Conservation (phyloP, 1,140 invertebrate genomes). For the Yoshiicerus persimilis region DNA sequence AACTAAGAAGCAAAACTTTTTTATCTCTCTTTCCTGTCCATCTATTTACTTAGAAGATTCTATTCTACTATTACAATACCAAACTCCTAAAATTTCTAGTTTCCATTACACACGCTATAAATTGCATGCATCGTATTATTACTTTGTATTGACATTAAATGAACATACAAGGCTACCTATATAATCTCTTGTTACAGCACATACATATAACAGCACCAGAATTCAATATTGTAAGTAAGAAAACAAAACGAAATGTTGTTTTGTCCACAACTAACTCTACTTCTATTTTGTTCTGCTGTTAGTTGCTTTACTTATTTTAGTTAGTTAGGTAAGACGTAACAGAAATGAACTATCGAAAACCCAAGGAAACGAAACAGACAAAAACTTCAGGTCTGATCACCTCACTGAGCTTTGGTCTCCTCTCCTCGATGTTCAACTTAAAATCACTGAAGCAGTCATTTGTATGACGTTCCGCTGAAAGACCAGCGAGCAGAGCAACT, state of each 20-base stretch:
- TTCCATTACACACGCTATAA: background rate
- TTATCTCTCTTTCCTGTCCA: background rate
- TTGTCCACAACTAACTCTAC: background rate
- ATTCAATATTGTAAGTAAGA: background rate
- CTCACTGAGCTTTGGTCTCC: background rate
- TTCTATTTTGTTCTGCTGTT: background rate
- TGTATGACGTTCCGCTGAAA: background rate
- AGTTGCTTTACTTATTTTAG: background rate
- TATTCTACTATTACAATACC: background rate
- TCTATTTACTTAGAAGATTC: background rate
- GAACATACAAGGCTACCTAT: no score
- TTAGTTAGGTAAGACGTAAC: background rate
- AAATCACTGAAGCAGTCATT: slow-evolving; percentile 21
- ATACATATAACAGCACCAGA: background rate
- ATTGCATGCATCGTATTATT: background rate
- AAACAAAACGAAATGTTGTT: background rate
- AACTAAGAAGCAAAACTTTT: background rate
- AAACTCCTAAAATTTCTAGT: background rate
- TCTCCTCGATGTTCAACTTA: background rate
- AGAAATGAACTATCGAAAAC: background rate
- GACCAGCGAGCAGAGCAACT: background rate
- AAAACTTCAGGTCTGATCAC: background rate
- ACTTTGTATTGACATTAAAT: no score
- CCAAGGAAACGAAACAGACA: background rate
- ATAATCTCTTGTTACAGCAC: no score